phyloP scores from a whole-genome alignment of 2,797 vertebrate genomes.

The Cuculus canorus region DNA sequence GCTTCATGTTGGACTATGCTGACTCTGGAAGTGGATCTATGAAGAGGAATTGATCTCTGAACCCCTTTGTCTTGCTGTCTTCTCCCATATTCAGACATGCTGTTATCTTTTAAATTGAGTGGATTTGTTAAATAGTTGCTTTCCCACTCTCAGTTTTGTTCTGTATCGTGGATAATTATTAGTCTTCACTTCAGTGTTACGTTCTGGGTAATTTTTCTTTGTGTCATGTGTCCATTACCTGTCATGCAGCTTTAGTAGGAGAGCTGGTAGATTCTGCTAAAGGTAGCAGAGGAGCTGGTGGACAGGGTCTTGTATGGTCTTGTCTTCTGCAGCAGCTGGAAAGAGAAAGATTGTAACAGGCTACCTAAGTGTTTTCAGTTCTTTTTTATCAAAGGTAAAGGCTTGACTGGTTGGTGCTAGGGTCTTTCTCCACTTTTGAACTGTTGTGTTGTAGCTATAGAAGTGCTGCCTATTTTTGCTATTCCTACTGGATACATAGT shows the following conservation, averaged over 20 bases:
- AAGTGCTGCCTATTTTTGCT: background rate
- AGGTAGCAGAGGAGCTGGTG: background rate
- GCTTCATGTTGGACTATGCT: background rate
- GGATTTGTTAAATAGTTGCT: background rate
- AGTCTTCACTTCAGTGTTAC: background rate
- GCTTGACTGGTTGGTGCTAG: background rate
- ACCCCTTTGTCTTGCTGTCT: background rate
- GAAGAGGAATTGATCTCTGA: background rate
- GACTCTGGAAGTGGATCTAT: background rate
- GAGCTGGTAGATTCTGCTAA: background rate
- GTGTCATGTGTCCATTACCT: fast-evolving
- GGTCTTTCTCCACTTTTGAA: background rate
- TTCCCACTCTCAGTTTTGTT: background rate
- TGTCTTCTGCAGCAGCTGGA: background rate
- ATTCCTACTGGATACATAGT: background rate
- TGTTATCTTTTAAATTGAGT: background rate
- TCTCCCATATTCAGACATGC: background rate
- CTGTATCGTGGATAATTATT: background rate
- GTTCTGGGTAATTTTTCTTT: background rate
- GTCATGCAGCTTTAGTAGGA: background rate
- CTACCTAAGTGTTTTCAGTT: background rate
- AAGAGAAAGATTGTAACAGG: background rate
- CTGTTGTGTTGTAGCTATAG: background rate
- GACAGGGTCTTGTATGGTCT: fast-evolving
- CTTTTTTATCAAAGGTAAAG: background rate